Evolutionary conservation across 1,140 invertebrate genomes (phyloP).

Genomic region (Liolophura sinensis): DNA sequence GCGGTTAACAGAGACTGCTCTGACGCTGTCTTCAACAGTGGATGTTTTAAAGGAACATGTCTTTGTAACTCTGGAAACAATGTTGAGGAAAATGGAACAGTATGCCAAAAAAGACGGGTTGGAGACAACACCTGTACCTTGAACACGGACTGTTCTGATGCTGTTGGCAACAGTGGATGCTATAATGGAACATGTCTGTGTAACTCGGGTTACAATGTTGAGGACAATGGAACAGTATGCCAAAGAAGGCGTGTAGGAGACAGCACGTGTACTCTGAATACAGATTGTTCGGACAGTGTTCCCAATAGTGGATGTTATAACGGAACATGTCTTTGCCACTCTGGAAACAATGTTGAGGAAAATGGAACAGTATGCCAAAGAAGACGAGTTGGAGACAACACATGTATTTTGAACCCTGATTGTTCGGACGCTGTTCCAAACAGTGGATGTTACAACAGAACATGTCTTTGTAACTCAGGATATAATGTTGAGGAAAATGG

Average conservation of each 20-base stretch:
- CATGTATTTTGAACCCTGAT: constrained; percentile 18
- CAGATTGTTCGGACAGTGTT: constrained; percentile 22
- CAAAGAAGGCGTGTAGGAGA: constrained; percentile 11
- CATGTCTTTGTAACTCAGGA: constrained; percentile 27
- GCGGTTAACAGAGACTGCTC: constrained; percentile 17
- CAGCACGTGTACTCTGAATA: constrained; percentile 12
- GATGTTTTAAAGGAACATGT: constrained; percentile 17
- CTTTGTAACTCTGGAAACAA: constrained; percentile 14
- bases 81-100: constrained; percentile 7
- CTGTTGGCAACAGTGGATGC: constrained; percentile 17
- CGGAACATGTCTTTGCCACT: constrained; percentile 21
- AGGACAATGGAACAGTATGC: constrained; percentile 16
- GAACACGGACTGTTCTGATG: constrained; percentile 13
- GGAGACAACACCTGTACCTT: constrained; percentile 11
- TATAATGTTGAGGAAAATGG: constrained; percentile 15
- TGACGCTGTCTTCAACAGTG: constrained; percentile 20
- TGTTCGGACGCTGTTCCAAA: constrained; percentile 21
- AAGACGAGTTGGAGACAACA: constrained; percentile 23
- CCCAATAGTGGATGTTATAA: constrained; percentile 20
- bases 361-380: constrained; percentile 12
- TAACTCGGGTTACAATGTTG: constrained; percentile 8
- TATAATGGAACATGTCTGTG: constrained; percentile 12
- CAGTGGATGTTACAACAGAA: constrained; percentile 19
- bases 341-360: constrained; percentile 17
- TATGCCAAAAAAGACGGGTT: constrained; percentile 8